Base-by-base conservation (phyloP, 1,140 invertebrate genomes). In the Saccostrea glomerata region DNA sequence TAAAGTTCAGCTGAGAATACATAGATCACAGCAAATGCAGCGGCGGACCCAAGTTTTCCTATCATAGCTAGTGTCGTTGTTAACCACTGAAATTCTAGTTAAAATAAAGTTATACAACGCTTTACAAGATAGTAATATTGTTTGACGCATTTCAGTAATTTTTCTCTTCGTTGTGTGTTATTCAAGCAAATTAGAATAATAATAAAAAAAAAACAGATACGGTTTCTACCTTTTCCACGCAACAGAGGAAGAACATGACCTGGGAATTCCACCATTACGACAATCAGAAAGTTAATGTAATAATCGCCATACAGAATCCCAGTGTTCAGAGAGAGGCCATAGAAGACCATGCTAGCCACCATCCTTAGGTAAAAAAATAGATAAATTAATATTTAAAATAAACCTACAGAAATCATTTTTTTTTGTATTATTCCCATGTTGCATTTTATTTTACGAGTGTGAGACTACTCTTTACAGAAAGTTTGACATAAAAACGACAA, bases 1-100 rank as follows among this genome's bases (percentile, higher is more conserved):
- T 97, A 98, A 92, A 98, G 96, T 95, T 98, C 97, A 20, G 97
- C 97, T 13, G 97, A 97, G 93, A 97, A 97, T 70, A 98, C 96
- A 92, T 98, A 98, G 40, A 98, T 96, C 1, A 97, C 96, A 55
- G 97, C 97, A 87, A 92, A 94, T n/a, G 88, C 89, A 9, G 90
- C 88, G 4, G 94, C 89, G 2, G 92, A 89, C 58, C 90, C 91
- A 20, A 92, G 96, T 95, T 98, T 98, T 17, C 97, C 97, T 13
- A 96, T 92, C 91, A 98, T 96, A 92, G 97, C 98, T 15, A 98
- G 40, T 11, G 88, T 88, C 9, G 88, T 89, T 2, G 89, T 89
- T 15, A 90, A 70, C 66, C 60, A 84, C 13, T 89, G 88, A 9
- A 89, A 55, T 23, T 87, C 88, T 89, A 56, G 1, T 47, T 0